Percentiles rank a stretch among this genome's conserved stretches.
phyloP scores from a whole-genome alignment of 1,140 invertebrate genomes.

The Leguminivora glycinivorella region DNA sequence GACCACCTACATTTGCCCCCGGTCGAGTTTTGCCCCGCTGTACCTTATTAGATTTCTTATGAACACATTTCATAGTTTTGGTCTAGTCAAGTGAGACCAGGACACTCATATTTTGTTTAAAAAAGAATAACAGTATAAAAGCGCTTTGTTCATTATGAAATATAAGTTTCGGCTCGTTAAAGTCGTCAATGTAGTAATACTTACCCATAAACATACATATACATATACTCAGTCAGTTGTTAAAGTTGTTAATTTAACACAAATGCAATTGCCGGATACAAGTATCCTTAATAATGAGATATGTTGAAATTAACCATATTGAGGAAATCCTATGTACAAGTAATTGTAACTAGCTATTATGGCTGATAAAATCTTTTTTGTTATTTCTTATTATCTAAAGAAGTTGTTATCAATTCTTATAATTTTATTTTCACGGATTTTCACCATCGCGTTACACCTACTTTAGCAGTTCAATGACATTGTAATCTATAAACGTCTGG shows the following conservation, averaged over 20 bases:
- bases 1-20: too few relatives aligned
- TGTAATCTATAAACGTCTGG: not conserved
- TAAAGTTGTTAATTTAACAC: not conserved
- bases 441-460: not conserved
- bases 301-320: slow-evolving; percentile 6
- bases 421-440: slow-evolving; percentile 7
- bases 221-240: not conserved
- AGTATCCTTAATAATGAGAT: not conserved
- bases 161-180: too few relatives aligned
- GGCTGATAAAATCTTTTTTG: not conserved
- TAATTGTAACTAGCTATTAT: slow-evolving; percentile 7
- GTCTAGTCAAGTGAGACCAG: too few relatives aligned
- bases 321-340: slow-evolving; percentile 6
- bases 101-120: too few relatives aligned
- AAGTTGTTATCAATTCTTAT: not conserved
- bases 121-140: too few relatives aligned
- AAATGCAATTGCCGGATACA: not conserved
- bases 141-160: too few relatives aligned
- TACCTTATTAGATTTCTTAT: too few relatives aligned
- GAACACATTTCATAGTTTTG: too few relatives aligned
- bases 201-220: too few relatives aligned
- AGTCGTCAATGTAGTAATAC: too few relatives aligned
- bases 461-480: not conserved
- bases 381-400: not conserved
- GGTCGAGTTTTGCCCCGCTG: too few relatives aligned